Evolutionary conservation across 1,140 invertebrate genomes (phyloP).

Genomic region (Drosophila busckii): DNA sequence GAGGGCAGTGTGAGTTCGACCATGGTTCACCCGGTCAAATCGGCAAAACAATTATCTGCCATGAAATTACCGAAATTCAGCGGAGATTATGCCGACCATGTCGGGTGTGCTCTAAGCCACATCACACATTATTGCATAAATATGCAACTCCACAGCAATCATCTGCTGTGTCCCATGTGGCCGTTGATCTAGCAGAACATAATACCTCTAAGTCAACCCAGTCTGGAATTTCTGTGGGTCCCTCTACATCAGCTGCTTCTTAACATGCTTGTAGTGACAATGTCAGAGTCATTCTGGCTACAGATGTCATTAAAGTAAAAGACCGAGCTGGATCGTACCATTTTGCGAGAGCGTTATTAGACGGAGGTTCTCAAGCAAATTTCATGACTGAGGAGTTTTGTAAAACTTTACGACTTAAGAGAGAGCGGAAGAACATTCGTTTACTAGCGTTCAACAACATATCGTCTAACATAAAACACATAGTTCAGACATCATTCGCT

Average conservation of each 20-base stretch:
- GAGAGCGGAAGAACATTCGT: not conserved
- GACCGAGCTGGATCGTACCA: not conserved
- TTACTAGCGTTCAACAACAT: too few relatives aligned
- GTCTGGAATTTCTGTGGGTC: not conserved
- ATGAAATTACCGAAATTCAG: too few relatives aligned
- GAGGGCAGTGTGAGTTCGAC: too few relatives aligned
- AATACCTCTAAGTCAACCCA: not conserved
- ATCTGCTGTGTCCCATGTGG: not conserved
- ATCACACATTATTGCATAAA: not conserved
- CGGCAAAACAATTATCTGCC: too few relatives aligned
- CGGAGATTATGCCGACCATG: not conserved
- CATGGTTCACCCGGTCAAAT: too few relatives aligned
- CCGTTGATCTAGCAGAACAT: not conserved
- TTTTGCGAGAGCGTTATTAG: not conserved
- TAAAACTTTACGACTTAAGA: not conserved
- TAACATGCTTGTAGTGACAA: not conserved
- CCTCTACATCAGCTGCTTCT: not conserved
- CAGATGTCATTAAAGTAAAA: not conserved
- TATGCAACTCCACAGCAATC: not conserved
- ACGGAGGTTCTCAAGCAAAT: not conserved
- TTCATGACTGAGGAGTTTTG: not conserved
- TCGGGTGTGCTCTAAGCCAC: not conserved
- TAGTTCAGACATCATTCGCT: not conserved
- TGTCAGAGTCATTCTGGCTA: not conserved
- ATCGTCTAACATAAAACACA: too few relatives aligned